Evolutionary conservation across 2,888 invertebrate genomes (phyloP), one percentile per base, ranked within the genome.

Genomic region (Chymomyza amoena): DNA sequence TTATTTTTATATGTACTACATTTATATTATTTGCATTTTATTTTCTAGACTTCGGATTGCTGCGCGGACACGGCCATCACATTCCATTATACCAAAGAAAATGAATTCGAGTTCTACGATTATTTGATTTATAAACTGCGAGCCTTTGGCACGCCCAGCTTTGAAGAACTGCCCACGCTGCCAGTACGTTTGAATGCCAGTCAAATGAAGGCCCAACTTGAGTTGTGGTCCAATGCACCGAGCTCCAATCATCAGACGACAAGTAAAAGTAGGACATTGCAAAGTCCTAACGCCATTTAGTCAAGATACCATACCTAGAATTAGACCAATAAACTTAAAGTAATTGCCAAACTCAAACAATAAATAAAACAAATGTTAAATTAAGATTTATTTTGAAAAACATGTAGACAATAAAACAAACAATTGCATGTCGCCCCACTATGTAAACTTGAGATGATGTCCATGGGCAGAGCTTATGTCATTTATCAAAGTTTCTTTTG

Each of bases 21-120:
- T n/a, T n/a, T n/a, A n/a, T 20, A 25, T 25, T 25, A 25, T 32
- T 32, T 9, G 7, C 7, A 32, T 7, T 7, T 18, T 16, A 13
- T 16, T 68, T 73, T 68, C 16, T 57, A 76, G 80, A 56, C 72
- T 91, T 50, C 92, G 96, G 95, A 97, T 96, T 50, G 93, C 96
- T 98, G 98, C 90, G 97, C 97, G 0, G 97, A 98, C 90, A 96
- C 96, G 90, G 97, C 98, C 0, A 94, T 99, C 9, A 97, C 98
- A 1, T 99, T 99, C 93, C 99, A 99, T 92, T 99, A 99, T 92
- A 96, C 98, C 0, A 93, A 94, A 18, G 97, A 98, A 0, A 95
- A 97, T 85, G 94, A 96, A 91, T 98, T 99, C 96, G 98, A 98
- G 90, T 96, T 97, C 15, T 91, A 98, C 65, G 98, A 99, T 89